Evolutionary conservation across 2,888 invertebrate species (phyloP), one percentile per base, ranked within the genome.

Genomic region (Drosophila pseudotakahashii): DNA sequence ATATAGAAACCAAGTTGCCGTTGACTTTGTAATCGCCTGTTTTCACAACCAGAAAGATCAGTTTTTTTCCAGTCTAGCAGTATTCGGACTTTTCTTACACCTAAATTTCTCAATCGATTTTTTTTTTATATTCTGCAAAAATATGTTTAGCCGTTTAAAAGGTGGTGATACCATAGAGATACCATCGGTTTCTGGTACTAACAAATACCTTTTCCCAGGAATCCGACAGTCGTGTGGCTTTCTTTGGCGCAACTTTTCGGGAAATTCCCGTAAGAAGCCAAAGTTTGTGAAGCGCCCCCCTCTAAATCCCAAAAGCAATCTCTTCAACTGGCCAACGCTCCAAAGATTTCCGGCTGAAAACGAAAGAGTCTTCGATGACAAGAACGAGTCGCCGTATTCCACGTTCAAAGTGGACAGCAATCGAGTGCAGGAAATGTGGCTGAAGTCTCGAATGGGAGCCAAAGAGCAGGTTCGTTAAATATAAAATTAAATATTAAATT

Each of bases 371-470:
- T 10, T 47, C 16, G 14, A 47, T 42, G 42, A 11, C 10, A 6
- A 47, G 47, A 11, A 14, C 2, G 30, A 47, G 10, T 32, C 16
- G 14, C 30, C 14, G 1, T 47, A 47, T 32, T 47, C 32, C 32
- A 32, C 30, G 11, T 32, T 32, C 7, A 30, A 47, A 6, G 1
- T 47, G 1, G 47, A 47, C 2, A 14, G 14, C 14, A 16, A 10
- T 47, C 47, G 47, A 7, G 5, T 14, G 30, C 47, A 47, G 10
- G 14, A 47, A 16, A 30, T 16, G 47, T 47, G 47, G 47, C 47
- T 32, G n/a, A 30, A 30, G 26, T 2, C 26, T 10, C 32, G 32
- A 16, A 7, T 47, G 2, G 32, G 32, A 6, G 47, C 47, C 6
- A 30, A 10, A 2, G 47, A 47, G 47, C 47, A 47, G 47, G 47